Base-by-base conservation (phyloP, 2,113 vertebrate genomes). In the Chaetura pelagica region DNA sequence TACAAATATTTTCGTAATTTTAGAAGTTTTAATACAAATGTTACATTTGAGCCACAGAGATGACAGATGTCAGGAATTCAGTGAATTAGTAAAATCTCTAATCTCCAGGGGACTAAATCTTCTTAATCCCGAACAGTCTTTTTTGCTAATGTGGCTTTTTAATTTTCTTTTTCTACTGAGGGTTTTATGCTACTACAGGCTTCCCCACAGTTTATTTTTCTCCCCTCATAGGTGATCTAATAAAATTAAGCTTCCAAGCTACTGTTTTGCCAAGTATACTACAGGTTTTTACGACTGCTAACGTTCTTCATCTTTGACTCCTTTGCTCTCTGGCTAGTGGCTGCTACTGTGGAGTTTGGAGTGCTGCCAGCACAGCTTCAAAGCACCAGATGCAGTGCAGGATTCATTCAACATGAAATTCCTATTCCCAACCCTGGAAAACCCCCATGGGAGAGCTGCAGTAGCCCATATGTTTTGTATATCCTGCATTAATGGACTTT, bases 291-390 rank as follows among this genome's bases (percentile, higher is more conserved):
- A 20, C 67, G 51, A 69, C 26, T 0, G 26, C 19, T 91, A 82
- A 80, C 94, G 64, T 93, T 75, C n/a, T 84, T 71, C 75, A 58
- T 85, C 63, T 88, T 62, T 64, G 69, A 7, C 67, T 95, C 3
- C n/a, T 94, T 85, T 94, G 55, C 63, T 85, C 57, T 16, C 26
- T 74, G 85, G 75, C 84, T 46, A 18, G 75, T 83, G 18, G 29
- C 55, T 88, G 58, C 89, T 83, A 71, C 55, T 90, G 26, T 57
- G 32, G 63, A 86, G 46, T 4, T 23, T 93, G 91, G 82, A 90
- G 11, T 32, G 38, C 84, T 12, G 87, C 91, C 94, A 96, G 68
- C 64, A 30, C 13, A 92, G 29, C 79, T 94, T 93, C 87, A 90
- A 94, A 89, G 89, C 52, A 32, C 46, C 67, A 91, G 52, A 79